Percentiles rank a stretch among this genome's conserved stretches.
Evolutionary conservation across 1,140 invertebrate species (phyloP).

Genomic region (Zaprionus capensis): DNA sequence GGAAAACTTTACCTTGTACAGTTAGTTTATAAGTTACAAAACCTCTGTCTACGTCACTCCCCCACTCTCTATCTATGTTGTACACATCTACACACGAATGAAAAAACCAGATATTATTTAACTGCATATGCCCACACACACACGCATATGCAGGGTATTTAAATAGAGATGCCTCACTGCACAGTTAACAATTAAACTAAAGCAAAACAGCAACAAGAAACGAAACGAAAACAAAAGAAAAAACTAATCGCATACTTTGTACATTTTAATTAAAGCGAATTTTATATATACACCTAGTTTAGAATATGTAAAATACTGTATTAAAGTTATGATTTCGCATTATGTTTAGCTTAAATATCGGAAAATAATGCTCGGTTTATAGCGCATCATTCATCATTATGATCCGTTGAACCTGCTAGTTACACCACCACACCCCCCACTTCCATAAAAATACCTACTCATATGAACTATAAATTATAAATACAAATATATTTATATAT

Average conservation of each 20-base stretch:
- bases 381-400: slow-evolving; percentile 28
- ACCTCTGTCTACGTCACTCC: slow-evolving; percentile 17
- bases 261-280: slow-evolving; percentile 54
- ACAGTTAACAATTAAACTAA: slow-evolving; percentile 24
- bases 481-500: slow-evolving; percentile 40
- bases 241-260: slow-evolving; percentile 42
- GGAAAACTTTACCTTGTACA: slow-evolving; percentile 61
- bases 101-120: slow-evolving; percentile 60
- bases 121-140: slow-evolving; percentile 29
- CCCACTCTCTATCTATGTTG: slow-evolving; percentile 46
- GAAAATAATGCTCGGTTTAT: slow-evolving; percentile 69
- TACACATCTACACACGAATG: slow-evolving; percentile 35
- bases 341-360: slow-evolving; percentile 49
- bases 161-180: slow-evolving; percentile 31
- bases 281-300: slow-evolving; percentile 48
- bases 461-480: slow-evolving; percentile 44
- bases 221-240: slow-evolving; percentile 11
- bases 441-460: slow-evolving; percentile 58
- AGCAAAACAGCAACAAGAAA: slow-evolving; percentile 8
- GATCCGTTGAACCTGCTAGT: slow-evolving; percentile 43
- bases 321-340: slow-evolving; percentile 68
- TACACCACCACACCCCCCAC: slow-evolving; percentile 17
- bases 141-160: slow-evolving; percentile 20
- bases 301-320: slow-evolving; percentile 73
- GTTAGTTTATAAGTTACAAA: slow-evolving; percentile 60